phyloP scores from a whole-genome alignment of 1,140 invertebrate species.

The Aplysia californica region DNA sequence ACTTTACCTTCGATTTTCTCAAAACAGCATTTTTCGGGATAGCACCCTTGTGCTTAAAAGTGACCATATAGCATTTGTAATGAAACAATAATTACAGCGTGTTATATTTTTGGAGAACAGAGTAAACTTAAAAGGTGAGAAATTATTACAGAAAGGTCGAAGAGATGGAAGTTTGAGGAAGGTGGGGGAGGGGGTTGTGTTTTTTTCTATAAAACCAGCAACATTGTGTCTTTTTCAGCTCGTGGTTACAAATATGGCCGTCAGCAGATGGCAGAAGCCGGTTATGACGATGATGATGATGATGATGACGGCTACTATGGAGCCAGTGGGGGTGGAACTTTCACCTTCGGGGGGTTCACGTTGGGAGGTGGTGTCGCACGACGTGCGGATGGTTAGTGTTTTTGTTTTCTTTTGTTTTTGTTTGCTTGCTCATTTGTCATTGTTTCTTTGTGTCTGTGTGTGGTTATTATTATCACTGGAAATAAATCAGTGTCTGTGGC shows the following conservation, averaged over 20 bases:
- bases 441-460: background rate
- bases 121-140: no score
- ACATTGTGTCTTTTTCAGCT: slow-evolving; percentile 73
- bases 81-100: no score
- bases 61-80: no score
- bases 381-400: slow-evolving; percentile 14
- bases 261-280: slow-evolving; percentile 53
- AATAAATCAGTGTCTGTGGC: background rate
- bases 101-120: no score
- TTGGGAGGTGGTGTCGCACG: background rate
- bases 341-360: slow-evolving; percentile 41
- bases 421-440: background rate
- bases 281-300: slow-evolving; percentile 70
- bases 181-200: no score
- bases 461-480: background rate
- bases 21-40: no score
- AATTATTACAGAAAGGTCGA: no score
- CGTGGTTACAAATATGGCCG: slow-evolving; percentile 69
- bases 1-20: no score
- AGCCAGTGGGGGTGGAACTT: slow-evolving; percentile 23
- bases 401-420: background rate
- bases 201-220: no score
- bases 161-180: no score
- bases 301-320: slow-evolving; percentile 44
- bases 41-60: no score